A percentile compares a stretch with the other conserved stretches of the same genome.
Evolutionary conservation across 2,888 invertebrate species (phyloP).

Genomic region (Philaethria dido): DNA sequence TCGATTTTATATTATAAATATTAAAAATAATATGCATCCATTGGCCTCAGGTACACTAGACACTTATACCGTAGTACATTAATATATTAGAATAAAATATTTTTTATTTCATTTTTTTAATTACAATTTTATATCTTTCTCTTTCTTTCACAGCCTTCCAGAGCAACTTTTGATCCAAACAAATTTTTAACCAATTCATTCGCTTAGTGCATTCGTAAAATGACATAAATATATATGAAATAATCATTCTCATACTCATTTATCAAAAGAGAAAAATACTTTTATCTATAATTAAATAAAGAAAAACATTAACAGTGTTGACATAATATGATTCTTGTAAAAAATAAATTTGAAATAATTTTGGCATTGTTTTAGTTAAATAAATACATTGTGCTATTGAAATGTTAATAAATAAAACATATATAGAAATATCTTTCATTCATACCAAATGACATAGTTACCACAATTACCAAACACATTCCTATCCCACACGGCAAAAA

Average conservation of each 20-base stretch:
- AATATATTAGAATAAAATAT: conserved; percentile 12
- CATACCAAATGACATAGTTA: not conserved
- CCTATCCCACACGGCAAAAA: too few species aligned
- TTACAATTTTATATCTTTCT: conserved; percentile 14
- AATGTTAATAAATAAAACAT: not conserved
- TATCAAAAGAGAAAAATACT: not conserved
- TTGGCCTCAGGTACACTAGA: conserved; percentile 41
- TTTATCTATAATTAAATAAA: not conserved
- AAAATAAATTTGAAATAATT: too few species aligned
- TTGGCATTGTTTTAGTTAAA: too few species aligned
- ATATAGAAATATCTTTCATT: not conserved
- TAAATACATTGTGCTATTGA: not conserved
- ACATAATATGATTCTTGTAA: too few species aligned
- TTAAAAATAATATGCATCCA: conserved; percentile 29
- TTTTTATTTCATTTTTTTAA: conserved; percentile 6
- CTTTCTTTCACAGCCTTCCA: conserved; percentile 32
- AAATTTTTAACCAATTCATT: conserved; percentile 1
- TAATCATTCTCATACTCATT: not conserved
- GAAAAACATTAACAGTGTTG: too few species aligned
- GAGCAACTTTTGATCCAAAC: conserved; percentile 24
- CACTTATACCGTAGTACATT: conserved; percentile 33
- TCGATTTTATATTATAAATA: conserved; percentile 33
- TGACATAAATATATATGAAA: conserved; percentile 14
- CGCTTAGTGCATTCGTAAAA: not conserved
- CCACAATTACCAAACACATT: too few species aligned